Percentiles rank a stretch among this genome's conserved stretches.
phyloP scores from a whole-genome alignment of 2,888 invertebrate species.

The Drosophila histrio region DNA sequence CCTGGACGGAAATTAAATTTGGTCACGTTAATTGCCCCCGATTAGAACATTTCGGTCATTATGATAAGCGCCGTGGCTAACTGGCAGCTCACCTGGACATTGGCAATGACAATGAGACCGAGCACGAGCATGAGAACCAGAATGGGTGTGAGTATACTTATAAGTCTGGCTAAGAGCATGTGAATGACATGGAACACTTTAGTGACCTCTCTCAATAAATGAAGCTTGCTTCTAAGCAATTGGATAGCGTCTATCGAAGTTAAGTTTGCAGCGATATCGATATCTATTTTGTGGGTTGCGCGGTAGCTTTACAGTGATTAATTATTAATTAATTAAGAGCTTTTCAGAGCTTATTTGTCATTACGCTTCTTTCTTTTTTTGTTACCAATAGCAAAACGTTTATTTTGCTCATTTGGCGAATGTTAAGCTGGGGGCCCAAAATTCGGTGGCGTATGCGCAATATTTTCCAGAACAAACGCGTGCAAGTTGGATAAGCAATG shows the following conservation, averaged over 20 bases:
- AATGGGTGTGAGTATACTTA: not conserved
- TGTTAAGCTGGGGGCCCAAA: constrained; percentile 20
- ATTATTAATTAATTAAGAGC: constrained; percentile 77
- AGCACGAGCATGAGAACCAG: not conserved
- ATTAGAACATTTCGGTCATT: constrained; percentile 76
- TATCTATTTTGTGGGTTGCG: constrained; percentile 33
- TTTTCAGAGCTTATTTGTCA: constrained; percentile 58
- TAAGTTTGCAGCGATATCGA: constrained; percentile 33
- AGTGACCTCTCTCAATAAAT: constrained; percentile 18
- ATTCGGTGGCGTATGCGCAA: constrained; percentile 46
- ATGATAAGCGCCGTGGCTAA: constrained; percentile 60
- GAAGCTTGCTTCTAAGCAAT: constrained; percentile 8
- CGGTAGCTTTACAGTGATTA: constrained; percentile 62
- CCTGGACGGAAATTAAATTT: constrained; percentile 75
- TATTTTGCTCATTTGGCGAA: constrained; percentile 25
- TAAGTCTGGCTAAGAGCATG: not conserved
- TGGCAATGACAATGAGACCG: constrained; percentile 46
- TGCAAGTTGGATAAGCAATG: constrained; percentile 20
- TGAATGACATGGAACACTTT: constrained; percentile 1
- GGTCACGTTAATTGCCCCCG: constrained; percentile 75
- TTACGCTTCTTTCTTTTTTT: constrained; percentile 7
- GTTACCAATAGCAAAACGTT: constrained; percentile 1
- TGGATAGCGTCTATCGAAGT: constrained; percentile 12
- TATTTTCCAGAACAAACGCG: constrained; percentile 13
- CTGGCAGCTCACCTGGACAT: constrained; percentile 42